Conservation (phyloP, 2,888 invertebrate species). For the Metellina segmentata region DNA sequence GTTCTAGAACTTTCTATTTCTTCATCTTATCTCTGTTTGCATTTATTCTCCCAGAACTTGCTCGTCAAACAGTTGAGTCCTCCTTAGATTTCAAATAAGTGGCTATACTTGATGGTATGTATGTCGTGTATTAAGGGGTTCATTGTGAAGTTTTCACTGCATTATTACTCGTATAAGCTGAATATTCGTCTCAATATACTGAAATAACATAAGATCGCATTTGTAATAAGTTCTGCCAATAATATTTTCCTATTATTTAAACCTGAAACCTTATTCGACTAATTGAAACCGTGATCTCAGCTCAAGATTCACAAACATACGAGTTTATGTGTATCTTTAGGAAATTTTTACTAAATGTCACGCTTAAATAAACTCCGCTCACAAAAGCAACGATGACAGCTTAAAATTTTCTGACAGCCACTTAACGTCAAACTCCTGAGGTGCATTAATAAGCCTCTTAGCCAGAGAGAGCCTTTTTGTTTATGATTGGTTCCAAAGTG, state of each 20-base stretch:
- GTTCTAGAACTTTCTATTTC: too few species aligned
- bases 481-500: background rate
- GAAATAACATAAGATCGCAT: too few species aligned
- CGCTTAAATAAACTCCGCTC: background rate
- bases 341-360: background rate
- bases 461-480: background rate
- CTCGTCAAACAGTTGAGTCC: too few species aligned
- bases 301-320: background rate
- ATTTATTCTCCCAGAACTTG: too few species aligned
- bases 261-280: background rate
- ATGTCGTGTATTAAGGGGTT: too few species aligned
- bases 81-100: too few species aligned
- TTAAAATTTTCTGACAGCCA: background rate
- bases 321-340: background rate
- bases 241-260: background rate
- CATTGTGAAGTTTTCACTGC: too few species aligned
- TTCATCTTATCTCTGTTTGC: too few species aligned
- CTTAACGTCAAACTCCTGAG: background rate
- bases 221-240: too few species aligned
- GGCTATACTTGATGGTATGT: too few species aligned
- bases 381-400: background rate
- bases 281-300: background rate
- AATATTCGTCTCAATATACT: too few species aligned
- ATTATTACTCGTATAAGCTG: too few species aligned
- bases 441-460: background rate